These are phyloP conservation scores for Scophthalmus maximus DNA, from an alignment of 2,113 vertebrate genomes.

Conservation along the genomic window DNA sequence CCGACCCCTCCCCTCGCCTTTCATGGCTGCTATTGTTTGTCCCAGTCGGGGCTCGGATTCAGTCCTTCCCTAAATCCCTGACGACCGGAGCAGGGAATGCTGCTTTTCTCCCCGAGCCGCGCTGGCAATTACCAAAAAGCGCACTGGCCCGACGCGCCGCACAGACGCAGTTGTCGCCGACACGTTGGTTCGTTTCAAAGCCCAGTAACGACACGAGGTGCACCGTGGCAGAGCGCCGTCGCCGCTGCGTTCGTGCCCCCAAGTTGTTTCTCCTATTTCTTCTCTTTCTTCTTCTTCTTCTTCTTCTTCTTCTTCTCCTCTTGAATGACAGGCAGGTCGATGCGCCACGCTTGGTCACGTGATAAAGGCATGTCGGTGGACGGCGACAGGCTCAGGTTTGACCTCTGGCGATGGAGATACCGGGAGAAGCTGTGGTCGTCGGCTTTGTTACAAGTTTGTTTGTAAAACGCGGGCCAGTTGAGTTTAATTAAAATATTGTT, in stretches of 20 bases:
- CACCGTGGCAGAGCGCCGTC: too few species aligned
- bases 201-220: too few species aligned
- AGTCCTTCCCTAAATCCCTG: slow-evolving; percentile 81
- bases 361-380: background rate
- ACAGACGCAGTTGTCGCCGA: too few species aligned
- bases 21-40: slow-evolving; percentile 82
- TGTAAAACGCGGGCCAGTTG: too few species aligned
- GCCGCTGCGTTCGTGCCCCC: too few species aligned
- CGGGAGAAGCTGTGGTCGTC: background rate
- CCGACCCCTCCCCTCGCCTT: slow-evolving; percentile 84
- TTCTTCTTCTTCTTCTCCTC: background rate
- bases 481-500: too few species aligned
- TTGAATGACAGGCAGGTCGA: background rate
- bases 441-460: too few species aligned
- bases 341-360: background rate
- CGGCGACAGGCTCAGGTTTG: background rate
- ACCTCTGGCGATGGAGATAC: background rate
- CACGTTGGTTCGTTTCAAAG: too few species aligned
- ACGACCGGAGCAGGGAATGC: slow-evolving; percentile 72
- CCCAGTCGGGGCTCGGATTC: slow-evolving; percentile 81
- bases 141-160: slow-evolving; percentile 32
- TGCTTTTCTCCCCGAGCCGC: too few species aligned
- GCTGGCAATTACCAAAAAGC: slow-evolving; percentile 65
- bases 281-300: too few species aligned
- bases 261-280: too few species aligned